These are phyloP conservation scores for Emydoidea blandingii DNA, from an alignment of 2,797 vertebrate genomes.

Conservation along the genomic window DNA sequence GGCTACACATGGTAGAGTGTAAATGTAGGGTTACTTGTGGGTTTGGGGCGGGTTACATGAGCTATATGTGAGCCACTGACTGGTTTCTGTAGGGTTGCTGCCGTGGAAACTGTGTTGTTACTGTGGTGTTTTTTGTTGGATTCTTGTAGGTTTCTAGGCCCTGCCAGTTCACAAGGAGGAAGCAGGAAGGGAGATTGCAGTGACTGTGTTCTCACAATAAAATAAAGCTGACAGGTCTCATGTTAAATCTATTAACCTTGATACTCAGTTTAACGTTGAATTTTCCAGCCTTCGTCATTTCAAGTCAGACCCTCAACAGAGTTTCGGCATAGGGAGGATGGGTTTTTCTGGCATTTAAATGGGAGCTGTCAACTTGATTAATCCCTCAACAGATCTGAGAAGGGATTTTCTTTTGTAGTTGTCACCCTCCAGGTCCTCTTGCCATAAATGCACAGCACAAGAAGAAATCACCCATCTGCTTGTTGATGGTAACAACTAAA, in stretches of 20 bases:
- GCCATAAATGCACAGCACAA: neutral
- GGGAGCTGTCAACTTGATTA: neutral
- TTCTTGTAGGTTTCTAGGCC: neutral
- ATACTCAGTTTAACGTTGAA: neutral
- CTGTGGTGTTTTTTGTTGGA: neutral
- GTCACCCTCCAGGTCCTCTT: neutral
- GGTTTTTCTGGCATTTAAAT: neutral
- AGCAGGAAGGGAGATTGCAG: neutral
- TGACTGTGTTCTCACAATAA: neutral
- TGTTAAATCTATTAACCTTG: neutral
- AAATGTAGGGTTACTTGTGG: neutral
- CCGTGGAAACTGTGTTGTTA: neutral
- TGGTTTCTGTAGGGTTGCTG: neutral
- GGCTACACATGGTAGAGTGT: neutral
- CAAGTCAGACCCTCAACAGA: neutral
- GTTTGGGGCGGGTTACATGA: neutral
- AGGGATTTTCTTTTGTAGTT: accelerated
- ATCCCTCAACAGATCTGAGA: neutral
- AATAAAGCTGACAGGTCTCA: neutral
- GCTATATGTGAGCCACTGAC: neutral
- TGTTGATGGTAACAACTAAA: neutral
- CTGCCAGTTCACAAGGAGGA: neutral
- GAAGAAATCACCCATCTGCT: neutral
- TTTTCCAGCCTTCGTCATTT: neutral
- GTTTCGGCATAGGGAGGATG: neutral